phyloP scores from a whole-genome alignment of 2,797 vertebrate species.

The Philypnodon macrostomus region DNA sequence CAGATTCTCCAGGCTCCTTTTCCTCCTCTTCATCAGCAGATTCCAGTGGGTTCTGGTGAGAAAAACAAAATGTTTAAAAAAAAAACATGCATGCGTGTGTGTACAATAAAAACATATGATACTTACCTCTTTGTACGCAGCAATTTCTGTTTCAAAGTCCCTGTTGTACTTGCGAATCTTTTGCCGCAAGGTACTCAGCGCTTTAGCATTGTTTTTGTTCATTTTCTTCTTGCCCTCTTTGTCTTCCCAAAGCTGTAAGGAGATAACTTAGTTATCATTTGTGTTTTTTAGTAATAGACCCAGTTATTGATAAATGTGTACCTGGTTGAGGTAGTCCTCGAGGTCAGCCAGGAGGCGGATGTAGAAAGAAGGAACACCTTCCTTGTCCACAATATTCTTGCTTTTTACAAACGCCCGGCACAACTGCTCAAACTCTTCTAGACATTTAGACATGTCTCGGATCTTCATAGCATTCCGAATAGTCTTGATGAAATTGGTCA shows the following conservation, averaged over 20 bases:
- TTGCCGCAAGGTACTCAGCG: conserved; percentile 89
- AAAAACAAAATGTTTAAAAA: conserved; percentile 1
- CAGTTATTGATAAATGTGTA: conserved; percentile 30
- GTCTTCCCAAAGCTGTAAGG: conserved; percentile 87
- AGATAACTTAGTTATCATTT: not conserved
- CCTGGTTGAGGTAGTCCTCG: conserved; percentile 91
- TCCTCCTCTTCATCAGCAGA: conserved; percentile 91
- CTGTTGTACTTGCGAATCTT: conserved; percentile 94
- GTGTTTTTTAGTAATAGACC: not conserved
- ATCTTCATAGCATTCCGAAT: conserved; percentile 96
- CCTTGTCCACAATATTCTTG: conserved; percentile 91
- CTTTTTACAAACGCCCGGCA: conserved; percentile 90
- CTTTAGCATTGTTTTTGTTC: conserved; percentile 94
- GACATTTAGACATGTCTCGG: conserved; percentile 88
- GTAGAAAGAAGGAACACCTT: conserved; percentile 88
- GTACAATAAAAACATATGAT: not conserved
- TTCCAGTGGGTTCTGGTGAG: conserved; percentile 86
- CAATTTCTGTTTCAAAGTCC: conserved; percentile 85
- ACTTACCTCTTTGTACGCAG: conserved; percentile 85
- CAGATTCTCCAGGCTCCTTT: conserved; percentile 84
- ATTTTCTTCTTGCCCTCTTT: conserved; percentile 94
- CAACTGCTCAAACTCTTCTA: conserved; percentile 92
- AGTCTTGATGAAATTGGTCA: conserved; percentile 90
- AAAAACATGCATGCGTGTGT: not conserved
- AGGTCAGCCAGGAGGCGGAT: conserved; percentile 88